phyloP scores from a whole-genome alignment of 2,797 vertebrate genomes.

The Halcyon smyrnensis region DNA sequence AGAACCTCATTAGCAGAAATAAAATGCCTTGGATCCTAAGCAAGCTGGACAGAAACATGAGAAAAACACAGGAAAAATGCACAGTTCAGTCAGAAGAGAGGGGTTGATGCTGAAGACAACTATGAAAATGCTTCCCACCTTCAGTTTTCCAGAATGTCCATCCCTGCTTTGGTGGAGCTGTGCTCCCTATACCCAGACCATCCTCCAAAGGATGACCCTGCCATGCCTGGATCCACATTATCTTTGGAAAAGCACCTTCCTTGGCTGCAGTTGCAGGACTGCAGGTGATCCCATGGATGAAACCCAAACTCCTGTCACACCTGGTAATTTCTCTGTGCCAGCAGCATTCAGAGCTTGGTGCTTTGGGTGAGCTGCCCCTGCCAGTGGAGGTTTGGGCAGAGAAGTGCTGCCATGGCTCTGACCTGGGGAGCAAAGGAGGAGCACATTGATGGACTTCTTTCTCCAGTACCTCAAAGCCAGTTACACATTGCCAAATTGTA shows the following conservation, averaged over 20 bases:
- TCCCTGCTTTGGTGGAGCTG: neutral
- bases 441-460: neutral
- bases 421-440: neutral
- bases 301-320: neutral
- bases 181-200: neutral
- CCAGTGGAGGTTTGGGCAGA: neutral
- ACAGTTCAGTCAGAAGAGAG: neutral
- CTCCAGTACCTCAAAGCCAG: neutral
- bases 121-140: neutral
- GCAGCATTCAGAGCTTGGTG: neutral
- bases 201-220: neutral
- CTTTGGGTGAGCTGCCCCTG: neutral
- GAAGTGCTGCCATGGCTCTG: neutral
- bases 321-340: neutral
- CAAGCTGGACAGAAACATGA: neutral
- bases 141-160: neutral
- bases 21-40: neutral
- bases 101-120: neutral
- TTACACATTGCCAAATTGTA: rapidly evolving
- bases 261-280: neutral
- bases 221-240: neutral
- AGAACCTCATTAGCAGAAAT: neutral
- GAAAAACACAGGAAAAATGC: neutral
- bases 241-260: neutral
- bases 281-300: neutral